Base-by-base conservation (phyloP, 1,140 invertebrate genomes). In the Aphidius gifuensis region DNA sequence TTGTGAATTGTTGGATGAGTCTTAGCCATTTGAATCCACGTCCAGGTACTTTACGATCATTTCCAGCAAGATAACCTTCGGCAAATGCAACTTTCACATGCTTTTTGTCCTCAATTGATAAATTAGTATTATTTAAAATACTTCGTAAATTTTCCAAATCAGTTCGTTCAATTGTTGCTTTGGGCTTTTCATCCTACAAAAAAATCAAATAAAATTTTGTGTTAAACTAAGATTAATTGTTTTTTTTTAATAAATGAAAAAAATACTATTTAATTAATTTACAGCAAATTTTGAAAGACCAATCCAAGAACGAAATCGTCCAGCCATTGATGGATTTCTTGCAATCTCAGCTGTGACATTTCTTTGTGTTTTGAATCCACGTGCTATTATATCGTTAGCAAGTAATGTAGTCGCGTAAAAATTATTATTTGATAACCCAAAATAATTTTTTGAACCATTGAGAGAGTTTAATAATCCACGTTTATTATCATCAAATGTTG, bases 11-110 rank as follows among this genome's bases (percentile, higher is more conserved):
- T 78, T 83, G 82, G 1, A 89, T 77, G 47, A 90, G 78, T 80
- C 89, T 88, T 32, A 92, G 82, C 77, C 88, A 89, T 69, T 86
- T 87, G 61, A 85, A 84, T 9, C 86, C 83, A 78, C 88, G 87
- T 5, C 85, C 84, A 6, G 83, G 83, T 62, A 85, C 83, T 68
- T 80, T 79, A 70, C 79, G 81, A 51, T 76, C 75, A 59, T 81
- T 80, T 68, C 88, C 91, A 50, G 91, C 86, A 53, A 91, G 72
- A 77, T 95, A 96, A 6, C 94, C 94, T 80, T 96, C 93, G 53
- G 92, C 92, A 81, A 96, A 96, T 1, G 93, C 92, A 65, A 93
- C 84, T 82, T 93, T 93, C 11, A 94, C 80, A 68, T 86, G 87
- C 68, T 91, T 85, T 66, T 88, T 85, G 70, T 92, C 85, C 43